These are phyloP conservation scores for Drosophila setosimentum DNA, from an alignment of 2,888 invertebrate species.

Conservation along the genomic window DNA sequence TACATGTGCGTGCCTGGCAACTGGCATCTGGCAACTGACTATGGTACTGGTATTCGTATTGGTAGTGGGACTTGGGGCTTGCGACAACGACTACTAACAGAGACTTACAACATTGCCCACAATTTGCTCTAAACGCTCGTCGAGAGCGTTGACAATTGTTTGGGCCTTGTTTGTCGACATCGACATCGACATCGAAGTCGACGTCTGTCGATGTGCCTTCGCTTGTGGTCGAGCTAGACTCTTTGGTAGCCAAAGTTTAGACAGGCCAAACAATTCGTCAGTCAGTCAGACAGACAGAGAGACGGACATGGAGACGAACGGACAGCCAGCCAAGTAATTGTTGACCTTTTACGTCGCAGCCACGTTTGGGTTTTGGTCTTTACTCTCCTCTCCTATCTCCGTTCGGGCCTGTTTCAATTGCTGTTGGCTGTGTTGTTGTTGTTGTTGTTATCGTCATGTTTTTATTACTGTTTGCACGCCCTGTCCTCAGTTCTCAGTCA, in stretches of 20 bases:
- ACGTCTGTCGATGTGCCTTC: constrained; percentile 56
- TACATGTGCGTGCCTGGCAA: constrained; percentile 82
- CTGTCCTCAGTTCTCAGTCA: constrained; percentile 44
- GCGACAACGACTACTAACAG: constrained; percentile 16
- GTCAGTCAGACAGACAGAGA: constrained; percentile 34
- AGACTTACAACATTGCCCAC: constrained; percentile 77
- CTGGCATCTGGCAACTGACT: constrained; percentile 8
- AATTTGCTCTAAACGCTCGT: constrained; percentile 79
- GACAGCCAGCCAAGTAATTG: constrained; percentile 72
- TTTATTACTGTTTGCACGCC: constrained; percentile 80
- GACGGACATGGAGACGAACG: constrained; percentile 17
- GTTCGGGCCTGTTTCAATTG: constrained; percentile 56
- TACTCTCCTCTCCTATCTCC: constrained; percentile 29
- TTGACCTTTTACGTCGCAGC: constrained; percentile 78
- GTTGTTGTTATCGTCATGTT: constrained; percentile 63
- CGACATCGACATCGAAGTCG: constrained; percentile 14
- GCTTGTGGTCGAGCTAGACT: constrained; percentile 71
- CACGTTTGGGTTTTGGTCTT: constrained; percentile 63
- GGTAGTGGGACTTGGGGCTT: constrained; percentile 12
- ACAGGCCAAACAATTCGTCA: constrained; percentile 81
- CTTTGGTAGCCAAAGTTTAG: constrained; percentile 81
- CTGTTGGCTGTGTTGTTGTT: constrained; percentile 35
- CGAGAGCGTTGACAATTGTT: constrained; percentile 79
- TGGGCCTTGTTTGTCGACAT: constrained; percentile 77
- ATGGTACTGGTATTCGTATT: constrained; percentile 8